Evolutionary conservation across 2,888 invertebrate genomes (phyloP).

Genomic region (Macrostomum cliftonense): DNA sequence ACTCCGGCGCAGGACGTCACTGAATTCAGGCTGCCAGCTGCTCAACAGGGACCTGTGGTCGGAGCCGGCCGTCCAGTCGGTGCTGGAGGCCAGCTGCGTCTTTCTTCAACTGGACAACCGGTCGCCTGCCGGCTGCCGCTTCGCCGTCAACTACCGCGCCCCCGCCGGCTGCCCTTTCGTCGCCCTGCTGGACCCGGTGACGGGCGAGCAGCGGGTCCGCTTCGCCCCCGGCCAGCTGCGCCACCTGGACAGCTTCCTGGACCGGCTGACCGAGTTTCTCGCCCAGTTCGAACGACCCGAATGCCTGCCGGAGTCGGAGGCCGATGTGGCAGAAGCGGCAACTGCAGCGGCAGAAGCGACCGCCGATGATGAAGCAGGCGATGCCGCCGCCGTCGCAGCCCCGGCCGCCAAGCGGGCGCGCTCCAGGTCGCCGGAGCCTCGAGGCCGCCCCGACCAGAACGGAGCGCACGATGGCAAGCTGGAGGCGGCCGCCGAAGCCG

Average conservation of each 20-base stretch:
- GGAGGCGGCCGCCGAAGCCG: no score
- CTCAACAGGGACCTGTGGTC: slow-evolving; percentile 55
- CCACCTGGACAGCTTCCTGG: not conserved
- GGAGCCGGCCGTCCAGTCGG: slow-evolving; percentile 44
- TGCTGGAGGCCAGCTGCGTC: slow-evolving; percentile 48
- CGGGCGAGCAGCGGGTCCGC: slow-evolving; percentile 37
- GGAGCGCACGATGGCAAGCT: no score
- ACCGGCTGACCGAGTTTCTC: no score
- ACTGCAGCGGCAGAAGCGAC: no score
- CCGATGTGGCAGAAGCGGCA: no score
- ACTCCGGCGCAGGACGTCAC: slow-evolving; percentile 41
- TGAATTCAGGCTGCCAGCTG: slow-evolving; percentile 51
- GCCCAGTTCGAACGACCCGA: no score
- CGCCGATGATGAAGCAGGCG: no score
- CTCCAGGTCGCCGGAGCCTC: no score
- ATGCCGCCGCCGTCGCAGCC: no score
- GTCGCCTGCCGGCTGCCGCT: slow-evolving; percentile 39
- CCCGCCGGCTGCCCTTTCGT: slow-evolving; percentile 45
- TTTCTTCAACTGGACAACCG: slow-evolving; percentile 45
- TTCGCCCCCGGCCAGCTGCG: slow-evolving; percentile 3
- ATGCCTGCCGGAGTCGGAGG: no score
- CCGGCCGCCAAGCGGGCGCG: no score
- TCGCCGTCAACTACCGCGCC: slow-evolving; percentile 46
- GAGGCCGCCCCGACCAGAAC: no score
- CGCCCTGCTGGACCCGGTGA: slow-evolving; percentile 48